A percentile compares a stretch with the other conserved stretches of the same genome.
These are phyloP conservation scores for Syrrhaptes paradoxus DNA, from an alignment of 2,113 vertebrate genomes.

Conservation along the genomic window DNA sequence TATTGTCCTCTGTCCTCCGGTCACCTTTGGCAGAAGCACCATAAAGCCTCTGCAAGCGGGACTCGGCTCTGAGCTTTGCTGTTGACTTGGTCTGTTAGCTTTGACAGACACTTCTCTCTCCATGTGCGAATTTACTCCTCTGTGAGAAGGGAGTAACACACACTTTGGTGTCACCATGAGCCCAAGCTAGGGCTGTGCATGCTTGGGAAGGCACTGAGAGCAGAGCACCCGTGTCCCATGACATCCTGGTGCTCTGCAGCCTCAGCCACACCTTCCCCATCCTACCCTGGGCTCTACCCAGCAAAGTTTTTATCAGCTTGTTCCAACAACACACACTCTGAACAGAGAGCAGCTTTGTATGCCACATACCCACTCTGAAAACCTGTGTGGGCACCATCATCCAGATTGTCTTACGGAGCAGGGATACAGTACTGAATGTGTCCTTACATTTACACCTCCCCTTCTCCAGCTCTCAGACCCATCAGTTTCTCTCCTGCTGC, in stretches of 20 bases:
- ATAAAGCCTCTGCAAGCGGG: background rate
- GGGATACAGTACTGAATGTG: background rate
- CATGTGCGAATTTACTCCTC: background rate
- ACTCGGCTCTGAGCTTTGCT: background rate
- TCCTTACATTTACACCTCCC: background rate
- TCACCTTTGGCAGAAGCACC: slow-evolving; percentile 12
- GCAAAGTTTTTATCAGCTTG: background rate
- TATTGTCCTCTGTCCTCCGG: background rate
- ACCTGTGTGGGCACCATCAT: background rate
- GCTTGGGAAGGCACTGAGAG: background rate
- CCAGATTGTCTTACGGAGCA: background rate
- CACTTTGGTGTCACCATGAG: background rate
- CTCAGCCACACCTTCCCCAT: background rate
- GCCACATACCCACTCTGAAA: background rate
- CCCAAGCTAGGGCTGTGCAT: background rate
- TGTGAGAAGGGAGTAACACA: background rate
- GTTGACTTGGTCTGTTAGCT: background rate
- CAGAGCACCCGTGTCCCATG: background rate
- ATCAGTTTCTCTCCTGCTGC: background rate
- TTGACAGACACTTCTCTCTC: background rate
- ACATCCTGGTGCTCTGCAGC: background rate
- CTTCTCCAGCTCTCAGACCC: background rate
- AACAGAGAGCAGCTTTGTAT: background rate
- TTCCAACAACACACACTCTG: background rate
- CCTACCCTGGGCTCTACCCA: background rate